Percentiles rank a stretch among this genome's conserved stretches.
phyloP scores from a whole-genome alignment of 2,797 vertebrate genomes.

The Sebastes kiyomatsui region DNA sequence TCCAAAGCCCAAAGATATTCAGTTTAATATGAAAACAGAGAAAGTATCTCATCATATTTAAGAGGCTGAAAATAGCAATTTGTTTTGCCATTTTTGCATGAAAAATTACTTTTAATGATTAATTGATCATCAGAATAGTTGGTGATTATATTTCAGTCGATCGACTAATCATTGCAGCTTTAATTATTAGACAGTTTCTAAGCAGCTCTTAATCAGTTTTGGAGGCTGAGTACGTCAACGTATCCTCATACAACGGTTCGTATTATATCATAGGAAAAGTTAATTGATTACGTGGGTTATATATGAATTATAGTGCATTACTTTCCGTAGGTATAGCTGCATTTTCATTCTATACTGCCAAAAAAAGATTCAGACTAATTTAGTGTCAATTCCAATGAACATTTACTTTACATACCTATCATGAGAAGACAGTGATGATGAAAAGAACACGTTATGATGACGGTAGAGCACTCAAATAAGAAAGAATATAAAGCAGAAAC shows the following conservation, averaged over 20 bases:
- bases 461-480: neutral
- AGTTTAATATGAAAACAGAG: no score
- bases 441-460: neutral
- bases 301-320: no score
- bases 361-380: neutral
- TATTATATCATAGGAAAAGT: no score
- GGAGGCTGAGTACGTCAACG: rapidly evolving
- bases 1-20: no score
- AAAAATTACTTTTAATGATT: no score
- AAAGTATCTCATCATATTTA: no score
- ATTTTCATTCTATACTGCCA: neutral
- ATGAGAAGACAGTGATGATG: neutral
- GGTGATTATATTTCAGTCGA: rapidly evolving
- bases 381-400: neutral
- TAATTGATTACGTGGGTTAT: neutral
- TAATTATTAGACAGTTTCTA: no score
- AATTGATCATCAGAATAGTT: no score
- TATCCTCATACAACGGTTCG: neutral
- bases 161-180: no score
- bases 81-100: no score
- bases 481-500: neutral
- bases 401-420: conserved; percentile 26
- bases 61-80: no score
- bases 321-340: rapidly evolving
- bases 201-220: no score